Evolutionary conservation across 2,797 vertebrate genomes (phyloP).

Genomic region (Pteropus rufus): DNA sequence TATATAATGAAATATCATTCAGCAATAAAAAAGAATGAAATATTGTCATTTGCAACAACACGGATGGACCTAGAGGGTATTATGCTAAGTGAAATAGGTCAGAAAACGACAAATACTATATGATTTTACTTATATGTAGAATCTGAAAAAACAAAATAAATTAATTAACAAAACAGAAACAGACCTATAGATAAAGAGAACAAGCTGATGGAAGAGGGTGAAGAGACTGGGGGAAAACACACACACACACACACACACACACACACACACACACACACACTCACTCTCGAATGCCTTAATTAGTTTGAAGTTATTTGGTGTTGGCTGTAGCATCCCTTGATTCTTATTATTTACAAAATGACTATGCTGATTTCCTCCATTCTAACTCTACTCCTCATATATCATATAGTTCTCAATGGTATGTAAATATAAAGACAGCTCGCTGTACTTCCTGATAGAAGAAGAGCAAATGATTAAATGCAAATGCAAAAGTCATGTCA

Average conservation of each 20-base stretch:
- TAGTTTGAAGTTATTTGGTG: background rate
- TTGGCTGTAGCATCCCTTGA: background rate
- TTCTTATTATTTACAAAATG: conserved; percentile 25
- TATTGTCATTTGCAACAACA: background rate
- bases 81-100: background rate
- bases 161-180: background rate
- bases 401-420: conserved; percentile 18
- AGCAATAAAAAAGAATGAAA: background rate
- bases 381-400: conserved; percentile 20
- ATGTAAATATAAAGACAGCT: conserved; percentile 46
- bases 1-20: background rate
- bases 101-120: background rate
- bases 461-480: conserved; percentile 49
- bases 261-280: too few relatives aligned
- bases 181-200: background rate
- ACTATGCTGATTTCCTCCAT: conserved; percentile 8
- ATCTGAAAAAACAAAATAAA: background rate
- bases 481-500: conserved; percentile 38
- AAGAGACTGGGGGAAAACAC: too few relatives aligned
- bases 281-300: background rate
- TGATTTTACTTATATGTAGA: background rate
- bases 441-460: background rate
- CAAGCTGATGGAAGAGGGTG: background rate
- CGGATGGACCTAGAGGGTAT: background rate
- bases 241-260: too few relatives aligned